Evolutionary conservation across 2,888 invertebrate genomes (phyloP), one percentile per base, ranked within the genome.

Genomic region (Arenicola marina): DNA sequence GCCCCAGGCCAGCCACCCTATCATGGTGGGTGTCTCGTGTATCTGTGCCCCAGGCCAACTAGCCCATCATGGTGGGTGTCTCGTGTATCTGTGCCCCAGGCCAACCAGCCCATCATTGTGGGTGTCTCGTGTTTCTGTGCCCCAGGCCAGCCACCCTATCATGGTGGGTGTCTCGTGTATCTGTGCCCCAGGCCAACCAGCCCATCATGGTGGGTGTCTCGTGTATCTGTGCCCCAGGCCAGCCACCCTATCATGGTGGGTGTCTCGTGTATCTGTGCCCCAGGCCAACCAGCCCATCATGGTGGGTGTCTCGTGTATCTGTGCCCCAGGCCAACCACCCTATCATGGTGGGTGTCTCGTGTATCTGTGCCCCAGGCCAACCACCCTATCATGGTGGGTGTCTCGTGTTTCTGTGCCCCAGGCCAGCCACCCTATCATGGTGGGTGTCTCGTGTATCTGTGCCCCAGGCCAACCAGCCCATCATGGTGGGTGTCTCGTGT

Each of bases 401-500:
- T 7, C 4, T 15, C 7, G 11, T 53, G 26, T 28, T 11, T 4
- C 31, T 53, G n/a, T n/a, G n/a, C n/a, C n/a, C n/a, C n/a, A n/a
- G n/a, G n/a, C n/a, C n/a, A 81, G 95, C 86, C 97, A 98, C 81
- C 97, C 97, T 0, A 97, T 97, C 76, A 89, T 97, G 92, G 95
- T 93, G 4, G 31, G 53, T 24, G 21, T 7, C 4, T 15, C 7
- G 11, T 53, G 26, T 28, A 29, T 4, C 31, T 53, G n/a, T n/a
- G n/a, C n/a, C n/a, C n/a, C n/a, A n/a, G n/a, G n/a, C n/a, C n/a
- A 81, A 95, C 86, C 97, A 98, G 81, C 97, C 97, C 0, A 97
- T 97, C 76, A 89, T 97, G 92, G 95, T 93, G 4, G 31, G 53
- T 24, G 21, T 7, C 4, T 15, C 7, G 11, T 53, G 26, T 28